Percentiles rank a stretch among this genome's conserved stretches.
Conservation (phyloP, 2,113 vertebrate species). For the Lophochroa leadbeateri region DNA sequence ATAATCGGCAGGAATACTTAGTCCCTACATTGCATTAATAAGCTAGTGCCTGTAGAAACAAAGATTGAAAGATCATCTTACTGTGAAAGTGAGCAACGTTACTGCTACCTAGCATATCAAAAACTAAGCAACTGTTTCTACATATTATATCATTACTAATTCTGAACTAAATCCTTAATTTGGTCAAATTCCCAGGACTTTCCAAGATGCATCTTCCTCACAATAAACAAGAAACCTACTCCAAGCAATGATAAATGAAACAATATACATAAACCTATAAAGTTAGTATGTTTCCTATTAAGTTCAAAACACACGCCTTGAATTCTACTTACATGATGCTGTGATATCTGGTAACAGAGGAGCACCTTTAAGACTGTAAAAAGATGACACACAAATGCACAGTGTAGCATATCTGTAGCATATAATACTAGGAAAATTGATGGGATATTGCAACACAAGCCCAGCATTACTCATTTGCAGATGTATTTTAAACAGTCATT, state of each 20-base stretch:
- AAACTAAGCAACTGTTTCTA: background rate
- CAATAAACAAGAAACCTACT: background rate
- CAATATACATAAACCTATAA: background rate
- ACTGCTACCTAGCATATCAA: background rate
- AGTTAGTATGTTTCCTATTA: background rate
- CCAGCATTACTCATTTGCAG: slow-evolving; percentile 59
- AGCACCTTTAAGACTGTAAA: background rate
- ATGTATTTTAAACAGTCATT: slow-evolving; percentile 65
- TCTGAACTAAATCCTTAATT: background rate
- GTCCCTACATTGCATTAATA: background rate
- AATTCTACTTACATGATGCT: background rate
- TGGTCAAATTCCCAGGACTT: background rate
- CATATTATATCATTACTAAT: background rate
- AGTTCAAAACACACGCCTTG: background rate
- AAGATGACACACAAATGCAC: background rate
- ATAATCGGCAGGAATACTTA: background rate
- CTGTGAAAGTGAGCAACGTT: background rate
- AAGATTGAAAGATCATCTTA: background rate
- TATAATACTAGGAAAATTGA: slow-evolving; percentile 4
- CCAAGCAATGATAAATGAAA: background rate
- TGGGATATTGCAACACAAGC: slow-evolving; percentile 18
- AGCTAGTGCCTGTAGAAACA: background rate
- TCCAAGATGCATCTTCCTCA: background rate
- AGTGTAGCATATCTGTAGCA: background rate
- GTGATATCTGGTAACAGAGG: background rate